phyloP scores from a whole-genome alignment of 2,113 vertebrate genomes.

The Gavialis gangeticus region DNA sequence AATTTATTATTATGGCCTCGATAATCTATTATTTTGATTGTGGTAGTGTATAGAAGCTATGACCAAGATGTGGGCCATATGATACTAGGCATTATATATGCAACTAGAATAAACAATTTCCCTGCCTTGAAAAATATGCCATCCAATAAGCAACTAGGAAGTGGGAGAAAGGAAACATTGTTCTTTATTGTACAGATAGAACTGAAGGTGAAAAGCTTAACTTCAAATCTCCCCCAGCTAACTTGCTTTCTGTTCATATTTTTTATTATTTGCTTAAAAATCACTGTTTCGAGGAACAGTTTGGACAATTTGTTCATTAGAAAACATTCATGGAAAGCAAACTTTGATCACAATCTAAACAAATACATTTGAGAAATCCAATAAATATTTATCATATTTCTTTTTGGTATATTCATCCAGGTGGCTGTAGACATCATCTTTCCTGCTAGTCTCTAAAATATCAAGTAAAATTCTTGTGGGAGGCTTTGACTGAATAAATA shows the following conservation, averaged over 20 bases:
- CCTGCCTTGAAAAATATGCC: not conserved
- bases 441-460: not conserved
- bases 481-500: not conserved
- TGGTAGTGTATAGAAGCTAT: not conserved
- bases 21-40: not conserved
- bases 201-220: not conserved
- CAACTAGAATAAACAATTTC: not conserved
- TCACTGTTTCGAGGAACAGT: constrained; percentile 37
- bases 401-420: not conserved
- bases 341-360: not conserved
- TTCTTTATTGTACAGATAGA: not conserved
- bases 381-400: not conserved
- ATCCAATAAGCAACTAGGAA: not conserved
- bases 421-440: not conserved
- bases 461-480: not conserved
- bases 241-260: constrained; percentile 32
- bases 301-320: constrained; percentile 33
- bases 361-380: not conserved
- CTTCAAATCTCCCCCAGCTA: not conserved
- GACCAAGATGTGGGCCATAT: not conserved
- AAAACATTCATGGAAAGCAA: not conserved
- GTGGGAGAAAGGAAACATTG: not conserved
- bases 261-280: constrained; percentile 28
- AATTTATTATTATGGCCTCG: not conserved
- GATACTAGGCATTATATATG: not conserved